Evolutionary conservation across 2,888 invertebrate genomes (phyloP), one percentile per base, ranked within the genome.

Genomic region (Patella pellucida): DNA sequence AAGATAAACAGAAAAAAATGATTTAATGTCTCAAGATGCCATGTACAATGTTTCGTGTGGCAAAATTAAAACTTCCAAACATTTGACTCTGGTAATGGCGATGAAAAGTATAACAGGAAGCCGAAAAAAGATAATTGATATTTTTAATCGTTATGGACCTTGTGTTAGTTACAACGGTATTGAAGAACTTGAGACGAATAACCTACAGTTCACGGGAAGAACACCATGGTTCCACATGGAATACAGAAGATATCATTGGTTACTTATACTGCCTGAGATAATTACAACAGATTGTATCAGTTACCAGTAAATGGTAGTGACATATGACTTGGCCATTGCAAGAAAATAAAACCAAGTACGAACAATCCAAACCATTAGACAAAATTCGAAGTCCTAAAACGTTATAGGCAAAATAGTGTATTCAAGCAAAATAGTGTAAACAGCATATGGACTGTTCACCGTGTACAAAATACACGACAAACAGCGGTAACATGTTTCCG

Each of bases 381-480:
- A n/a, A n/a, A n/a, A n/a, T n/a, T n/a, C n/a, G n/a, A n/a, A n/a
- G n/a, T n/a, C n/a, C n/a, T n/a, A n/a, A n/a, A n/a, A n/a, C n/a
- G n/a, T n/a, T n/a, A n/a, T n/a, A n/a, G n/a, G n/a, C n/a, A n/a
- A n/a, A n/a, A n/a, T n/a, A n/a, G n/a, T n/a, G n/a, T n/a, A n/a
- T n/a, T n/a, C n/a, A n/a, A n/a, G n/a, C n/a, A n/a, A n/a, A n/a
- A n/a, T n/a, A n/a, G n/a, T n/a, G n/a, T n/a, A 72, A 23, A 31
- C 78, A 79, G 50, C 76, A 80, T 76, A 75, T 80, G 50, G 77
- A 76, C n/a, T n/a, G n/a, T n/a, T n/a, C n/a, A n/a, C n/a, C n/a
- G n/a, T n/a, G n/a, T n/a, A n/a, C n/a, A n/a, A n/a, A n/a, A n/a
- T n/a, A n/a, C n/a, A n/a, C n/a, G n/a, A n/a, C n/a, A n/a, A n/a